A percentile compares a stretch with the other conserved stretches of the same genome.
phyloP scores from a whole-genome alignment of 2,888 invertebrate species.

The Therioaphis trifolii region DNA sequence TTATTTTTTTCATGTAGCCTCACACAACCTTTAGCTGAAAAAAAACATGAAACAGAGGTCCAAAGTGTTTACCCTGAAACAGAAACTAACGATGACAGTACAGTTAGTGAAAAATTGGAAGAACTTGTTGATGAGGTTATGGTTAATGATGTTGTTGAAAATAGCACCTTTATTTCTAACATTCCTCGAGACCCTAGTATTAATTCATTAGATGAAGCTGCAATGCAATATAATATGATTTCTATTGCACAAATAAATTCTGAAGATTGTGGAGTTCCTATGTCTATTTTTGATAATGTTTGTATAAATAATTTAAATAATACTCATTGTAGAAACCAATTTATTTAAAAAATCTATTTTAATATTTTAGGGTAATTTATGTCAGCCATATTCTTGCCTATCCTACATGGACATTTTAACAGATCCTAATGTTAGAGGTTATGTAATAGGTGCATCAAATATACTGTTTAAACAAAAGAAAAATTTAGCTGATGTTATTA shows the following conservation, averaged over 20 bases:
- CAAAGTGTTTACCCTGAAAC: background rate
- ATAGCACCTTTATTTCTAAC: slow-evolving; percentile 62
- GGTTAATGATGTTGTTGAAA: slow-evolving; percentile 34
- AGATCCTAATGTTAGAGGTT: slow-evolving; percentile 86
- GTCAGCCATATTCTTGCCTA: slow-evolving; percentile 94
- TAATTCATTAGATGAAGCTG: slow-evolving; percentile 74
- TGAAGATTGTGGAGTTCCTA: slow-evolving; percentile 86
- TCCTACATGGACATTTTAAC: slow-evolving; percentile 93
- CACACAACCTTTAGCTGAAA: background rate
- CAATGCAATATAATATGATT: slow-evolving; percentile 73
- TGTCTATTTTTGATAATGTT: slow-evolving; percentile 73
- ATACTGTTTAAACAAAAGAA: slow-evolving; percentile 96
- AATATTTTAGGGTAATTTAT: slow-evolving; percentile 81
- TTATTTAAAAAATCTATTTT: background rate
- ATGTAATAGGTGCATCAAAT: slow-evolving; percentile 97
- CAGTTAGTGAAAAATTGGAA: slow-evolving; percentile 24
- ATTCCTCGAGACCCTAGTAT: slow-evolving; percentile 79
- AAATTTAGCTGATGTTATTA: slow-evolving; percentile 89
- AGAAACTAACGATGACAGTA: slow-evolving; percentile 29
- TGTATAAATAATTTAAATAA: background rate
- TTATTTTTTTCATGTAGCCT: slow-evolving; percentile 16
- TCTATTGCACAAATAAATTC: slow-evolving; percentile 76
- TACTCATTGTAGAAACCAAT: background rate
- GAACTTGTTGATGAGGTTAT: slow-evolving; percentile 48
- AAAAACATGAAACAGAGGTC: background rate